phyloP scores from a whole-genome alignment of 2,113 vertebrate genomes.

The Egretta garzetta region DNA sequence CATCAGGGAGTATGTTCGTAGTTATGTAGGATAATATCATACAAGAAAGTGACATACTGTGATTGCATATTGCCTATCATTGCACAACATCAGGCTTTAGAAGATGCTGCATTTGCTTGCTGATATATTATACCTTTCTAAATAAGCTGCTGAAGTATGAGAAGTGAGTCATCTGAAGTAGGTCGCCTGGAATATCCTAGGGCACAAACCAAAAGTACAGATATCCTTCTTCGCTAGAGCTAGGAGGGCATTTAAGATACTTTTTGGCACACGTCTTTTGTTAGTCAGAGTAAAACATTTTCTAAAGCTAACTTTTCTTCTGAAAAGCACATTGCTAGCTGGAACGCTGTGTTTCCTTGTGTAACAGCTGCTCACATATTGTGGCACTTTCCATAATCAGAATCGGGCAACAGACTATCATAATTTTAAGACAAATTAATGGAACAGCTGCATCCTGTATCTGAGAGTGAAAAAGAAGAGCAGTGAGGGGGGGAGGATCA shows the following conservation, averaged over 20 bases:
- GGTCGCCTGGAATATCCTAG: neutral
- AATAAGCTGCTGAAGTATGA: neutral
- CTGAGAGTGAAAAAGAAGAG: neutral
- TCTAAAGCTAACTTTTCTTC: neutral
- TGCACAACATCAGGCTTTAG: neutral
- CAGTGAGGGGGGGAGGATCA: neutral
- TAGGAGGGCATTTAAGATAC: neutral
- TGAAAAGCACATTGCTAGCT: neutral
- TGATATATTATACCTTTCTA: neutral
- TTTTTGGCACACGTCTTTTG: neutral
- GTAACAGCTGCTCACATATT: neutral
- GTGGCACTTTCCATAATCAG: neutral
- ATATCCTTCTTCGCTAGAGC: neutral
- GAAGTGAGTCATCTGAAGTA: neutral
- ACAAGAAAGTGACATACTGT: neutral
- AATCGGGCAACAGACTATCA: fast-evolving
- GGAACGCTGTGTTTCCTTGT: neutral
- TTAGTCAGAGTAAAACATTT: neutral
- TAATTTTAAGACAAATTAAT: neutral
- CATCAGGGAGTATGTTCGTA: neutral
- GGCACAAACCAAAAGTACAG: neutral
- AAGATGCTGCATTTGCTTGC: neutral
- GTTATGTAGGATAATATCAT: neutral
- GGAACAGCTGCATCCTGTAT: neutral
- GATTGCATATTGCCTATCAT: neutral